Percentiles rank a stretch among this genome's conserved stretches.
phyloP scores from a whole-genome alignment of 2,113 vertebrate genomes.

The Anguilla japonica region DNA sequence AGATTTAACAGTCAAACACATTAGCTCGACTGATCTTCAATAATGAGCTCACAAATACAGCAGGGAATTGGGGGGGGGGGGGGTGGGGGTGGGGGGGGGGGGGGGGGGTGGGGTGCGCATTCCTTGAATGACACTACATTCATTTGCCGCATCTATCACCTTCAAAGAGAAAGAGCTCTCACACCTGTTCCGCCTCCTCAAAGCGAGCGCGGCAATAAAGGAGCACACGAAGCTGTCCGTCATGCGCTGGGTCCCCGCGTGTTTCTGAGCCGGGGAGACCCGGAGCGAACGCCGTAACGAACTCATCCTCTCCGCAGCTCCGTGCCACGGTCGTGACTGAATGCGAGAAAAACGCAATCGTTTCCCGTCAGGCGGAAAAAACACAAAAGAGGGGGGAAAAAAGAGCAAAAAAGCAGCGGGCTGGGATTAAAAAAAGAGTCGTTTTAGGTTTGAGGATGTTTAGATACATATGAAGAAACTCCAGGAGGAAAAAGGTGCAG shows the following conservation, averaged over 20 bases:
- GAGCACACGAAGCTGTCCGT: slow-evolving; percentile 41
- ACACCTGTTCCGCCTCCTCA: slow-evolving; percentile 55
- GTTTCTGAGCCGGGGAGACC: slow-evolving; percentile 18
- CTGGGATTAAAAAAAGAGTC: not conserved
- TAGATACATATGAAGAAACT: not conserved
- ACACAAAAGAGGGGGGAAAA: too few relatives aligned
- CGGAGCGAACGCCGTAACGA: slow-evolving; percentile 30
- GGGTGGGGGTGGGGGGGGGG: too few relatives aligned
- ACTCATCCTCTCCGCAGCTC: slow-evolving; percentile 16
- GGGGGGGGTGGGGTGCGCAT: not conserved
- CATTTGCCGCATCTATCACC: slow-evolving; percentile 9
- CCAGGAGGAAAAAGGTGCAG: not conserved
- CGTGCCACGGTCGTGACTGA: slow-evolving; percentile 3
- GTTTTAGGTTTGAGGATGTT: not conserved
- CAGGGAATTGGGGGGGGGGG: not conserved
- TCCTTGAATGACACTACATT: not conserved
- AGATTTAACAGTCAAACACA: slow-evolving; percentile 20
- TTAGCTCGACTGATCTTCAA: slow-evolving; percentile 20
- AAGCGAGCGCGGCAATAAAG: slow-evolving; percentile 41
- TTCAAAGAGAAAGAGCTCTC: slow-evolving; percentile 18
- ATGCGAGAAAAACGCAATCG: not conserved
- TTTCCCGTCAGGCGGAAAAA: not conserved
- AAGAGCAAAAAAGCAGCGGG: not conserved
- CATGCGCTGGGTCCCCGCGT: slow-evolving; percentile 24
- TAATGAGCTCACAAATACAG: not conserved